Conservation (phyloP, 2,113 vertebrate genomes). For the Thomomys bottae region DNA sequence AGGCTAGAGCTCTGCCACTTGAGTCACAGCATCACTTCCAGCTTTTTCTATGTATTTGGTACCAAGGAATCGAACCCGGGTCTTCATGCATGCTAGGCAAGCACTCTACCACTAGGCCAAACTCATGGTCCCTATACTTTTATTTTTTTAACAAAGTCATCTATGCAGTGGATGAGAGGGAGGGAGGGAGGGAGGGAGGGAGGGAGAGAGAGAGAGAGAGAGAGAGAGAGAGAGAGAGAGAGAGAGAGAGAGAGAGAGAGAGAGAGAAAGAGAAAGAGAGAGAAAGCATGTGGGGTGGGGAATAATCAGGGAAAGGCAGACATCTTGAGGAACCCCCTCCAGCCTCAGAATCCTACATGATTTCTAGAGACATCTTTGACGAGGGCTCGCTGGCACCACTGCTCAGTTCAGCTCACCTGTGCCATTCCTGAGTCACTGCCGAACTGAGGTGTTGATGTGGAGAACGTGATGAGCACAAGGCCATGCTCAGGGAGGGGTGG, state of each 20-base stretch:
- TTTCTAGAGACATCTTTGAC: not conserved
- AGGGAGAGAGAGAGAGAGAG: too few species aligned
- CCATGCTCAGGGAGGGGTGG: too few species aligned
- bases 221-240: not conserved
- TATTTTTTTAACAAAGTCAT: not conserved
- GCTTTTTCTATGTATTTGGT: too few species aligned
- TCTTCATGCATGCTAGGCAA: too few species aligned
- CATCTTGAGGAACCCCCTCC: not conserved
- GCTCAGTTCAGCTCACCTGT: not conserved
- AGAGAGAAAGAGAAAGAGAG: too few species aligned
- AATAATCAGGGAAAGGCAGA: not conserved
- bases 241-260: too few species aligned
- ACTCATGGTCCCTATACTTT: too few species aligned
- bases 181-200: too few species aligned
- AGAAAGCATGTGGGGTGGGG: not conserved
- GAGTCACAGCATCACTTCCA: too few species aligned
- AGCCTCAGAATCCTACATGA: not conserved
- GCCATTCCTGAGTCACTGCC: not conserved
- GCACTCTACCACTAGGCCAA: too few species aligned
- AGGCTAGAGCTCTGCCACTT: too few species aligned
- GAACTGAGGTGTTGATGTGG: not conserved
- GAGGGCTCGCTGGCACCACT: not conserved
- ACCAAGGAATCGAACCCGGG: too few species aligned
- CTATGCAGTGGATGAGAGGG: not conserved
- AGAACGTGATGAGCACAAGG: not conserved